A percentile compares a stretch with the other conserved stretches of the same genome.
Conservation (phyloP, 2,797 vertebrate species). For the Bradypodion ventrale region DNA sequence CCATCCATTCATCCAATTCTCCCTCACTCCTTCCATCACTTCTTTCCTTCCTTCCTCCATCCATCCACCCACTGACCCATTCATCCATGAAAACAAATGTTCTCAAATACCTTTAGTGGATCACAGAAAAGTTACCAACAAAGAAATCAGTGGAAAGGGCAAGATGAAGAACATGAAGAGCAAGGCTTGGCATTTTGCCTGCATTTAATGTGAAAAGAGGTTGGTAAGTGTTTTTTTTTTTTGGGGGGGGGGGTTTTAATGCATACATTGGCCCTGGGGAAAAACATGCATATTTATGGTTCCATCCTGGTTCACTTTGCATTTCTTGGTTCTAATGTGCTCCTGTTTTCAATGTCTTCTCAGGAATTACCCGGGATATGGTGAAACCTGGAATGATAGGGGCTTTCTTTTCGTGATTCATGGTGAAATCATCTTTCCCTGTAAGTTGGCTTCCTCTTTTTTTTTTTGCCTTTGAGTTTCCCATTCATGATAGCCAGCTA, state of each 20-base stretch:
- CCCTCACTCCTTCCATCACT: no score
- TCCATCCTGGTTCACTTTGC: background rate
- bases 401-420: background rate
- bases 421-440: background rate
- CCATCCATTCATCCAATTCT: no score
- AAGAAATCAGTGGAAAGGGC: no score
- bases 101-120: no score
- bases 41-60: no score
- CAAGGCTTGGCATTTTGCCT: background rate
- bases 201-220: background rate
- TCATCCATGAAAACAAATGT: no score
- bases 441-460: background rate
- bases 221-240: no score
- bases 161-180: background rate
- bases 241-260: no score
- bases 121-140: no score
- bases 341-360: slow-evolving; percentile 31
- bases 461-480: accelerated
- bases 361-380: background rate
- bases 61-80: no score
- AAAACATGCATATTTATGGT: background rate
- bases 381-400: background rate
- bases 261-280: background rate
- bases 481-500: background rate
- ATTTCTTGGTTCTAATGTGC: background rate